Evolutionary conservation across 2,888 invertebrate genomes (phyloP).

Genomic region (Globia sparganii): DNA sequence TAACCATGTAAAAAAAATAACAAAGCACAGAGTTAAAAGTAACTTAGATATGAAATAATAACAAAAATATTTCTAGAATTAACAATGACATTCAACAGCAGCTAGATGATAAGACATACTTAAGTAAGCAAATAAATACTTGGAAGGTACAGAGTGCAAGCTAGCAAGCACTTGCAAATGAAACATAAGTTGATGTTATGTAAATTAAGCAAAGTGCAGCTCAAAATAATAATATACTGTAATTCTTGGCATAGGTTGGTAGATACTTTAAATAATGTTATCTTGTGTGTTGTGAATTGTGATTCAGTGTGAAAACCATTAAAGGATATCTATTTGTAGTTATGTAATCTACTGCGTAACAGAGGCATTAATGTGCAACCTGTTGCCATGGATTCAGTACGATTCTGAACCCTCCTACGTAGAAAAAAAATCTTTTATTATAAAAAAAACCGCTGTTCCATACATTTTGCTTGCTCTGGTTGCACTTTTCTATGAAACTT

Average conservation of each 20-base stretch:
- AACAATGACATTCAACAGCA: conserved; percentile 20
- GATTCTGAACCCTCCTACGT: too few relatives aligned
- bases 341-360: too few relatives aligned
- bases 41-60: conserved; percentile 11
- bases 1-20: neutral
- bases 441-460: neutral
- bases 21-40: conserved; percentile 5
- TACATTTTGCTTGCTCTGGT: neutral
- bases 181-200: conserved; percentile 44
- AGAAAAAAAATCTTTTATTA: too few relatives aligned
- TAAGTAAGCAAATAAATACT: conserved; percentile 34
- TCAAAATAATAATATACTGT: neutral
- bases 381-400: too few relatives aligned
- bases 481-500: neutral
- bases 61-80: conserved; percentile 21
- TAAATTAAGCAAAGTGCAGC: conserved; percentile 46
- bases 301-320: neutral
- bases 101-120: conserved; percentile 41
- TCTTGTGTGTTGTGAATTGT: neutral
- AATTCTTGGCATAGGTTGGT: neutral
- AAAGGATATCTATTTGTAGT: too few relatives aligned
- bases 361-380: too few relatives aligned
- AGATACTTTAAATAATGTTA: conserved; percentile 14
- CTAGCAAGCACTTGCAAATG: conserved; percentile 21
- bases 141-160: conserved; percentile 19